Evolutionary conservation across 2,113 vertebrate genomes (phyloP).

Genomic region (Craseonycteris thonglongyai): DNA sequence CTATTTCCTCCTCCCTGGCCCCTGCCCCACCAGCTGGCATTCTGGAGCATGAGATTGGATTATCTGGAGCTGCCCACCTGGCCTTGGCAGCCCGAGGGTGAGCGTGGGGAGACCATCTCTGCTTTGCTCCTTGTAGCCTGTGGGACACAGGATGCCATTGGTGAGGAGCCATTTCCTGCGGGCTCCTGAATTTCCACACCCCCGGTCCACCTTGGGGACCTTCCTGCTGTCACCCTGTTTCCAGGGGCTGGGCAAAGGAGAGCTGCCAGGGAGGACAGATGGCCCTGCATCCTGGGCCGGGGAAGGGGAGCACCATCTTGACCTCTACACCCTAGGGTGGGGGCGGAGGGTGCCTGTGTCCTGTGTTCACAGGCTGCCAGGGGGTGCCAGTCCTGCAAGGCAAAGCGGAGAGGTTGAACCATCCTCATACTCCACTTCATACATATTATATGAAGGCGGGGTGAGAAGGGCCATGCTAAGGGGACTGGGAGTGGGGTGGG

Average conservation of each 20-base stretch:
- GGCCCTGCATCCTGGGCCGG: background rate
- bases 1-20: background rate
- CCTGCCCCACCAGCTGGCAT: background rate
- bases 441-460: background rate
- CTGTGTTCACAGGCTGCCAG: background rate
- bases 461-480: background rate
- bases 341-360: background rate
- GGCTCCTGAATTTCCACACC: background rate
- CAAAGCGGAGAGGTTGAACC: background rate
- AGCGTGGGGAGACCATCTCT: rapidly evolving
- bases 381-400: background rate
- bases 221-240: background rate
- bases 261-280: background rate
- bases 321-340: background rate
- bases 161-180: background rate
- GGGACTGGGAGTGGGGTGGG: background rate
- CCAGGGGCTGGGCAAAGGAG: background rate
- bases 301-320: background rate
- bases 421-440: background rate
- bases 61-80: background rate
- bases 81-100: background rate
- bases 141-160: background rate
- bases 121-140: background rate
- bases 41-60: background rate
- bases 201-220: background rate